Evolutionary conservation across 2,113 vertebrate genomes (phyloP).

Genomic region (Heteronetta atricapilla): DNA sequence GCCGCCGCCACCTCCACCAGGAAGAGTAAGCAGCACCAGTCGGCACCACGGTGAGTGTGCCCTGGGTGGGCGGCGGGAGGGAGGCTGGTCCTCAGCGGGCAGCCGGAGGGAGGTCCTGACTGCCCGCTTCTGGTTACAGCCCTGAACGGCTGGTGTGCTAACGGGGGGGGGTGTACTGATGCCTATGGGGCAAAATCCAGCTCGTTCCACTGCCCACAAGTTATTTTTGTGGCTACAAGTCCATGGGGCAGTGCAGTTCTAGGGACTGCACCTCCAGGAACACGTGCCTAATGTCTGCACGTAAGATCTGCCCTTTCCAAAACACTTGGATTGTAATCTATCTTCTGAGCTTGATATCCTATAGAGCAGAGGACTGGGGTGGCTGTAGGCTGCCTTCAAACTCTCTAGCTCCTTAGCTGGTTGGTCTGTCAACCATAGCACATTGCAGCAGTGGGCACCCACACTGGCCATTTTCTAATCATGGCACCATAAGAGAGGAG

Average conservation of each 20-base stretch:
- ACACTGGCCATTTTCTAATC: not conserved
- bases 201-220: accelerated
- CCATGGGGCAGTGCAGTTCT: not conserved
- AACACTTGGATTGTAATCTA: not conserved
- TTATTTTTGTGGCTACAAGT: not conserved
- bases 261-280: not conserved
- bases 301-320: not conserved
- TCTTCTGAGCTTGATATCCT: not conserved
- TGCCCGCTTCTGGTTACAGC: accelerated
- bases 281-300: accelerated
- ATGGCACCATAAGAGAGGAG: not conserved
- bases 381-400: not conserved
- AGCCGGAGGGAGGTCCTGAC: accelerated
- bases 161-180: accelerated
- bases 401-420: not conserved
- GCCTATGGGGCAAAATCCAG: accelerated
- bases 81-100: too few relatives aligned
- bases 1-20: conserved; percentile 82
- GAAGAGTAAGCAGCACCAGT: conserved; percentile 95
- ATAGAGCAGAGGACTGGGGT: not conserved
- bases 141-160: accelerated
- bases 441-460: not conserved
- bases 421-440: not conserved
- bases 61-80: accelerated
- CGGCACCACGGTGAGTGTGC: conserved; percentile 84